Evolutionary conservation across 2,888 invertebrate genomes (phyloP).

Genomic region (Diaperis boleti): DNA sequence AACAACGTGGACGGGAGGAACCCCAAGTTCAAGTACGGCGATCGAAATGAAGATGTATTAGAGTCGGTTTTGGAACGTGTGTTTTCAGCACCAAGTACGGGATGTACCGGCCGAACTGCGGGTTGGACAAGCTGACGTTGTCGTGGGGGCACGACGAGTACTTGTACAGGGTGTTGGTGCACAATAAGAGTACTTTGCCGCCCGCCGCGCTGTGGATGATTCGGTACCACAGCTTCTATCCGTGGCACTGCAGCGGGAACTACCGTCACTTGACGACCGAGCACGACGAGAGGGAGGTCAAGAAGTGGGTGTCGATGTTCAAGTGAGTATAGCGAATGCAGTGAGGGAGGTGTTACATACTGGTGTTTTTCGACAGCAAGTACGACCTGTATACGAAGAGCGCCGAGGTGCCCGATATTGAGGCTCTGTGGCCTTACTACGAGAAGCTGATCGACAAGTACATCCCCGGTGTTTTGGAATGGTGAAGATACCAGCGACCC

Average conservation of each 20-base stretch:
- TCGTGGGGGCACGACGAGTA: constrained; percentile 99
- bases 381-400: constrained; percentile 97
- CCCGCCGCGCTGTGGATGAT: constrained; percentile 90
- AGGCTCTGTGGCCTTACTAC: constrained; percentile 92
- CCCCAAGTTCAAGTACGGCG: constrained; percentile 77
- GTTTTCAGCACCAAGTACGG: constrained; percentile 83
- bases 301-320: constrained; percentile 86
- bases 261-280: constrained; percentile 84
- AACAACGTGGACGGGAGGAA: constrained; percentile 87
- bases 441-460: constrained; percentile 92
- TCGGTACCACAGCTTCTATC: constrained; percentile 97
- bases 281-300: constrained; percentile 84
- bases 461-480: constrained; percentile 84
- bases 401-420: constrained; percentile 85
- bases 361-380: constrained; percentile 72
- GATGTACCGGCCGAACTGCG: constrained; percentile 90
- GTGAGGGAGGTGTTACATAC: not conserved
- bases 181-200: constrained; percentile 86
- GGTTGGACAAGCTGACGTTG: constrained; percentile 86
- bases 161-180: constrained; percentile 84
- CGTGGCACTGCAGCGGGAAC: constrained; percentile 93
- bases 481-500: too few species aligned
- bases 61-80: too few species aligned
- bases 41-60: too few species aligned
- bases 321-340: constrained; percentile 81